These are phyloP conservation scores for Rhadina sibilatrix DNA, from an alignment of 2,113 vertebrate species.

Conservation along the genomic window DNA sequence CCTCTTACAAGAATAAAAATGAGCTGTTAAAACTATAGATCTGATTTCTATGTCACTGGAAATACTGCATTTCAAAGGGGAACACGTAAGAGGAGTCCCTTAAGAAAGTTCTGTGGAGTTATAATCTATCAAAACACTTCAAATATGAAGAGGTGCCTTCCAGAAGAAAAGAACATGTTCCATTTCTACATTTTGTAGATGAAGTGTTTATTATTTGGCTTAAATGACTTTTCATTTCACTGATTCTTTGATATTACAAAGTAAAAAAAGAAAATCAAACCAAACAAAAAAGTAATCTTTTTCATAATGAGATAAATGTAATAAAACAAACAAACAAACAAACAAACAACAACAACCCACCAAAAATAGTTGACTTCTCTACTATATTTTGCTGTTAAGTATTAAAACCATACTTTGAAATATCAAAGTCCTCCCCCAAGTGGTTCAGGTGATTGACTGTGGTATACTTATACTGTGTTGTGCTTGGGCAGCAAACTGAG, in stretches of 20 bases:
- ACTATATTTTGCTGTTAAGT: neutral
- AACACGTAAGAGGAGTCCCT: neutral
- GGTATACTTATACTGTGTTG: neutral
- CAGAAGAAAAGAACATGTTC: neutral
- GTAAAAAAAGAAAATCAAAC: neutral
- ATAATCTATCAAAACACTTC: neutral
- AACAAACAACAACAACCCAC: neutral
- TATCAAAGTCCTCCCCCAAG: neutral
- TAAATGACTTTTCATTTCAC: neutral
- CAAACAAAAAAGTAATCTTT: neutral
- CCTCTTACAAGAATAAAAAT: neutral
- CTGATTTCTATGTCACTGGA: neutral
- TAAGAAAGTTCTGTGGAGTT: neutral
- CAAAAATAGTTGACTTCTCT: neutral
- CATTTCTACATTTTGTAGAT: neutral
- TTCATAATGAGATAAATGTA: neutral
- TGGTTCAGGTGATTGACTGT: neutral
- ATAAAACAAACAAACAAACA: neutral
- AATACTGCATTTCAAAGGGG: neutral
- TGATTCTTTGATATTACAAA: neutral
- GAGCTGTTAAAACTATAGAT: neutral
- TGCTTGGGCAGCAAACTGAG: neutral
- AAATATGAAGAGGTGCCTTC: neutral
- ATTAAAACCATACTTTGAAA: neutral
- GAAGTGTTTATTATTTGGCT: neutral